Percentiles rank a stretch among this genome's conserved stretches.
These are phyloP conservation scores for Pollenia angustigena DNA, from an alignment of 2,888 invertebrate genomes.

Conservation along the genomic window DNA sequence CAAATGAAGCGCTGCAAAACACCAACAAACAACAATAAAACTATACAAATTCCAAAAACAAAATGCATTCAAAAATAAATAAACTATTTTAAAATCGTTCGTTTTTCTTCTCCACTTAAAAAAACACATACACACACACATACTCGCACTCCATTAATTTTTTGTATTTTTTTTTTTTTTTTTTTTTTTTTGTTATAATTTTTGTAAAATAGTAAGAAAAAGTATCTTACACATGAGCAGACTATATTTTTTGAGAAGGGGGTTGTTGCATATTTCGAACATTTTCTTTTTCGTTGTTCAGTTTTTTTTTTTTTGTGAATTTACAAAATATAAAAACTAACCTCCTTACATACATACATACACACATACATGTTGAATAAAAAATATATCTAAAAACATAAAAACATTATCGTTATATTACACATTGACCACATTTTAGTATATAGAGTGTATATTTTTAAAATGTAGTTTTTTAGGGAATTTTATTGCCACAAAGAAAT, in stretches of 20 bases:
- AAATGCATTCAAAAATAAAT: slow-evolving; percentile 67
- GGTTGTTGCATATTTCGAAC: slow-evolving; percentile 27
- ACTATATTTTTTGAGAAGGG: slow-evolving; percentile 44
- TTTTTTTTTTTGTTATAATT: slow-evolving; percentile 6
- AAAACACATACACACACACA: slow-evolving; percentile 46
- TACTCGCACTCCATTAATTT: slow-evolving; percentile 60
- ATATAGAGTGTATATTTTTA: slow-evolving; percentile 13
- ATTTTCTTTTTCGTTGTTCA: slow-evolving; percentile 28
- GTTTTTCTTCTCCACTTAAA: slow-evolving; percentile 1
- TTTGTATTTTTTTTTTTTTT: slow-evolving; percentile 8
- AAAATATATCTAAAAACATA: slow-evolving; percentile 12
- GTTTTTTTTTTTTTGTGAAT: not conserved
- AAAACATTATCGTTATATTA: slow-evolving; percentile 53
- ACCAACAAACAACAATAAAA: slow-evolving; percentile 28
- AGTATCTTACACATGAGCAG: slow-evolving; percentile 19
- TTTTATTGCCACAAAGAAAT: slow-evolving; percentile 55
- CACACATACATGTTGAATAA: slow-evolving; percentile 3
- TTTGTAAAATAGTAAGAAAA: slow-evolving; percentile 21
- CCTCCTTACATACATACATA: slow-evolving; percentile 53
- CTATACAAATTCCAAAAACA: slow-evolving; percentile 57
- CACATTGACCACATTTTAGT: slow-evolving; percentile 63
- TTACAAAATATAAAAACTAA: slow-evolving; percentile 43
- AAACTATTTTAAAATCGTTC: slow-evolving; percentile 68
- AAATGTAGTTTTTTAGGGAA: slow-evolving; percentile 46
- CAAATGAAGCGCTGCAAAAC: slow-evolving; percentile 71